These are phyloP conservation scores for Pelvicachromis taeniatus DNA, from an alignment of 2,113 vertebrate genomes.

Conservation along the genomic window DNA sequence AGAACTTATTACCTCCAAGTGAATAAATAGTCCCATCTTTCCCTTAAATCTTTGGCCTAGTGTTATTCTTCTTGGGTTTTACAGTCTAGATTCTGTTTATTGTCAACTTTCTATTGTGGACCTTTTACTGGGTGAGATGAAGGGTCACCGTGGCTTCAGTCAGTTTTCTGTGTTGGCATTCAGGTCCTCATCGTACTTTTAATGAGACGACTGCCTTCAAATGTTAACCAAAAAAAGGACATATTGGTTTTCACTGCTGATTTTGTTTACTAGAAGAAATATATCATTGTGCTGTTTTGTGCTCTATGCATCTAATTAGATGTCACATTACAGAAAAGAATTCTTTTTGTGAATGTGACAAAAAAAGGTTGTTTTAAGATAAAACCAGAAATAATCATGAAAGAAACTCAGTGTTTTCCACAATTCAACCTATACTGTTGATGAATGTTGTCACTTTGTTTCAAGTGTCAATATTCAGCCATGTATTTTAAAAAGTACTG, in stretches of 20 bases:
- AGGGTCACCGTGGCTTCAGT: neutral
- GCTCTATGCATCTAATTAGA: neutral
- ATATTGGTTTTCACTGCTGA: neutral
- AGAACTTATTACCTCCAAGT: neutral
- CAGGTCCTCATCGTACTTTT: neutral
- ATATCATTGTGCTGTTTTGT: fast-evolving
- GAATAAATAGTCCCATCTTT: neutral
- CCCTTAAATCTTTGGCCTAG: neutral
- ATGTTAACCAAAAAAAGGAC: neutral
- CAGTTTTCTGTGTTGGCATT: neutral
- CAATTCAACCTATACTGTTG: neutral
- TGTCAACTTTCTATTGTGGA: neutral
- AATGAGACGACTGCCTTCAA: neutral
- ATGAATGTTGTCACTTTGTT: neutral
- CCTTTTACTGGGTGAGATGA: neutral
- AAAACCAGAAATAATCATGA: neutral
- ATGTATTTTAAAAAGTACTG: too few relatives aligned
- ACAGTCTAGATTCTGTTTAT: neutral
- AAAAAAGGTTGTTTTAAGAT: neutral
- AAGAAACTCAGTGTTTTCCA: neutral
- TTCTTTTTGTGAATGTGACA: neutral
- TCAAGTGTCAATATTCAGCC: neutral
- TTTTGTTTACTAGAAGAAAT: neutral
- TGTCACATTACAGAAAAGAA: fast-evolving
- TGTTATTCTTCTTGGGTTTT: neutral